Conservation (phyloP, 1,140 invertebrate species). For the Conus ventricosus region DNA sequence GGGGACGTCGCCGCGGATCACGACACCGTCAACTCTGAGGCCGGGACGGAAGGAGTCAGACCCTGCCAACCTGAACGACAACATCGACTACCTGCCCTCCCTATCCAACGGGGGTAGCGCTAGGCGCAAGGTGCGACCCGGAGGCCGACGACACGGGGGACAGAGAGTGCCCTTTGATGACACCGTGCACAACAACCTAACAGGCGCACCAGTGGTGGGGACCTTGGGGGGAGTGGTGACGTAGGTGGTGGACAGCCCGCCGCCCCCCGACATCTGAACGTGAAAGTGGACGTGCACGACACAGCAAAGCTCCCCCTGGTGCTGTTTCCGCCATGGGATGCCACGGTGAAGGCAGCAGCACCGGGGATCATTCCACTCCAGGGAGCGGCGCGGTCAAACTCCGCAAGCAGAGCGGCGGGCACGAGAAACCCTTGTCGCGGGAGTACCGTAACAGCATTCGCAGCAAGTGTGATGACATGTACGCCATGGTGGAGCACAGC, state of each 20-base stretch:
- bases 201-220: slow-evolving; percentile 31
- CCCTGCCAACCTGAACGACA: slow-evolving; percentile 44
- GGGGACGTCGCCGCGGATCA: slow-evolving; percentile 33
- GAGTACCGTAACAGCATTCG: slow-evolving; percentile 54
- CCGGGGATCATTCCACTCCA: neutral
- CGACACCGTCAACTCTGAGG: slow-evolving; percentile 44
- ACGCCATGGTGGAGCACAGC: slow-evolving; percentile 28
- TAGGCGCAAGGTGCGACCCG: slow-evolving; percentile 42
- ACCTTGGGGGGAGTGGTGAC: neutral
- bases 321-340: neutral
- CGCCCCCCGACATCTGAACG: slow-evolving; percentile 32
- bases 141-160: slow-evolving; percentile 45
- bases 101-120: slow-evolving; percentile 33
- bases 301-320: neutral
- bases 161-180: slow-evolving; percentile 64
- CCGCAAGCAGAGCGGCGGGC: neutral
- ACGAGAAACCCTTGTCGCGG: slow-evolving; percentile 26
- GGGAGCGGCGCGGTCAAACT: neutral
- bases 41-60: slow-evolving; percentile 48
- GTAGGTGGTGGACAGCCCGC: slow-evolving; percentile 11
- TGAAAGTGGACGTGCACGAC: slow-evolving; percentile 48
- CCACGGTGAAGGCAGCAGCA: neutral
- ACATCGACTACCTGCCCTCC: slow-evolving; percentile 35
- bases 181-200: slow-evolving; percentile 45
- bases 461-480: slow-evolving; percentile 50